These are phyloP conservation scores for Elephas maximus DNA, from an alignment of 2,113 vertebrate genomes.

Conservation along the genomic window DNA sequence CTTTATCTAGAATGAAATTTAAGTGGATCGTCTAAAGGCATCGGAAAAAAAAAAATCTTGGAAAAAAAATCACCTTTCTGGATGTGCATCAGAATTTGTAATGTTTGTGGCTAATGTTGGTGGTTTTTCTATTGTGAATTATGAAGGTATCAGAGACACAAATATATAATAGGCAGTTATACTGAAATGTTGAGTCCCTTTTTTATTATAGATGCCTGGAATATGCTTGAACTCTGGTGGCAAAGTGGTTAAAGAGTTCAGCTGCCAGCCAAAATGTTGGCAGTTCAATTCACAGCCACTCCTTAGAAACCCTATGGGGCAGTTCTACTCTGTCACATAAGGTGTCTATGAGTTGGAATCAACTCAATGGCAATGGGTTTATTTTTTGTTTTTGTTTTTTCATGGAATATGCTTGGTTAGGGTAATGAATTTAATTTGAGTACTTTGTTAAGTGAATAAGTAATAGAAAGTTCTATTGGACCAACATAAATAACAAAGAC, in stretches of 20 bases:
- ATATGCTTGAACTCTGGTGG: too few species aligned
- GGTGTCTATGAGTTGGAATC: too few species aligned
- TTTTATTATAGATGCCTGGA: not conserved
- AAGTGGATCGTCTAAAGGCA: not conserved
- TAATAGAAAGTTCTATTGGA: not conserved
- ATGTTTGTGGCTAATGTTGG: not conserved
- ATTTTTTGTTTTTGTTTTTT: too few species aligned
- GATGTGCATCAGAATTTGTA: not conserved
- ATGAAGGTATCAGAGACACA: not conserved
- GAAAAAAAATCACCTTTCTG: constrained; percentile 19
- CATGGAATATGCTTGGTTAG: not conserved
- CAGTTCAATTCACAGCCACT: too few species aligned
- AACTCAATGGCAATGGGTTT: too few species aligned
- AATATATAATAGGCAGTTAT: not conserved
- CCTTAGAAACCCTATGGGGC: too few species aligned
- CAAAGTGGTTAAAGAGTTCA: too few species aligned
- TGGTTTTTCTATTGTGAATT: not conserved
- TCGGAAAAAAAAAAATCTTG: not conserved
- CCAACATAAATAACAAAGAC: not conserved
- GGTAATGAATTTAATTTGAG: not conserved
- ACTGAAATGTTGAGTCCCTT: not conserved
- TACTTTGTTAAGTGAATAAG: not conserved
- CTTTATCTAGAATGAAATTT: not conserved
- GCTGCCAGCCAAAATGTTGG: too few species aligned
- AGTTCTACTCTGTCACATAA: too few species aligned